These are phyloP conservation scores for Bradypodion ventrale DNA, from an alignment of 2,797 vertebrate species.

Conservation along the genomic window DNA sequence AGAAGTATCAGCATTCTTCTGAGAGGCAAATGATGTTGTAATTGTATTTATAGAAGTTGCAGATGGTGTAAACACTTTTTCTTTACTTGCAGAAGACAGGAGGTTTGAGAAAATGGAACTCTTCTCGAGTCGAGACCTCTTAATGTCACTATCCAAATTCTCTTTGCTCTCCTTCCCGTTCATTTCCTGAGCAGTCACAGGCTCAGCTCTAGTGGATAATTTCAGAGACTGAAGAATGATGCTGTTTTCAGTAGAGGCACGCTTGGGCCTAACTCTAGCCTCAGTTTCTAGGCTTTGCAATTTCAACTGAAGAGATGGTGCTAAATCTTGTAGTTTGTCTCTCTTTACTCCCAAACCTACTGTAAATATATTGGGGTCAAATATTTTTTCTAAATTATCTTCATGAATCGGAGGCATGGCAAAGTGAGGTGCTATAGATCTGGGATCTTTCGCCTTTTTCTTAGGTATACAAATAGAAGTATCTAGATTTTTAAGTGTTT, in stretches of 20 bases:
- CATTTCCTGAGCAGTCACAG: slow-evolving; percentile 52
- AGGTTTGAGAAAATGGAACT: slow-evolving; percentile 90
- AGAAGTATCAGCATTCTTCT: slow-evolving; percentile 54
- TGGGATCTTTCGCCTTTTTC: slow-evolving; percentile 78
- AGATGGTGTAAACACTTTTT: slow-evolving; percentile 76
- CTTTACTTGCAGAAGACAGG: slow-evolving; percentile 71
- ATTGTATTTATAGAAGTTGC: slow-evolving; percentile 70
- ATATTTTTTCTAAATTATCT: slow-evolving; percentile 87
- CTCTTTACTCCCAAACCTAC: slow-evolving; percentile 86
- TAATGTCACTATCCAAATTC: slow-evolving; percentile 72
- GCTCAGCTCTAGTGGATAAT: slow-evolving; percentile 59
- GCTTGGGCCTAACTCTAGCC: slow-evolving; percentile 75
- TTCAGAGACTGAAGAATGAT: slow-evolving; percentile 81
- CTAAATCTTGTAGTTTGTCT: slow-evolving; percentile 71
- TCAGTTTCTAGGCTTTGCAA: slow-evolving; percentile 80
- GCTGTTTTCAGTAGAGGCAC: slow-evolving; percentile 83
- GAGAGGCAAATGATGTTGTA: slow-evolving; percentile 69
- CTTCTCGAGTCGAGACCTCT: slow-evolving; percentile 85
- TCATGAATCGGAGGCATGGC: slow-evolving; percentile 94
- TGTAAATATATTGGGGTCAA: slow-evolving; percentile 87
- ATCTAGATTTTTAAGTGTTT: slow-evolving; percentile 87
- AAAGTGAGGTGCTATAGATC: slow-evolving; percentile 80
- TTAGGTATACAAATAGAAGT: slow-evolving; percentile 84
- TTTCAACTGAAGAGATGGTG: slow-evolving; percentile 85
- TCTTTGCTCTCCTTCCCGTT: slow-evolving; percentile 73